These are phyloP conservation scores for Sturnus vulgaris DNA, from an alignment of 2,113 vertebrate genomes.

Conservation along the genomic window DNA sequence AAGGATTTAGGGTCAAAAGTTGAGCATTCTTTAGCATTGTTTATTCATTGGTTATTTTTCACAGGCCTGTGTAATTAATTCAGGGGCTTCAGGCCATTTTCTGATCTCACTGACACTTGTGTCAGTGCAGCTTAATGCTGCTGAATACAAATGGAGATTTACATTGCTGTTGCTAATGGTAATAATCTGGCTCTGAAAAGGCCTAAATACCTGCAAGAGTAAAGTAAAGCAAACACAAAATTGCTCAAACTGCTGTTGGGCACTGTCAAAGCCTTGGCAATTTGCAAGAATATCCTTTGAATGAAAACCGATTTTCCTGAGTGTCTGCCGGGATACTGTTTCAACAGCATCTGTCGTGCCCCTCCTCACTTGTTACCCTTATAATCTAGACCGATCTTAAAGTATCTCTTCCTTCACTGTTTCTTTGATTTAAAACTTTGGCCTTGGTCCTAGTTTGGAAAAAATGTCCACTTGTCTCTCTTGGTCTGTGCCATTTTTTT, in stretches of 20 bases:
- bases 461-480: not conserved
- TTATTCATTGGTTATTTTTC: slow-evolving; percentile 16
- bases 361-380: not conserved
- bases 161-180: slow-evolving; percentile 2
- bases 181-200: slow-evolving; percentile 23
- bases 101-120: slow-evolving; percentile 57
- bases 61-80: slow-evolving; percentile 49
- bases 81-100: slow-evolving; percentile 51
- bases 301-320: not conserved
- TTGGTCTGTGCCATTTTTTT: not conserved
- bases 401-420: not conserved
- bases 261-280: not conserved
- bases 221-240: slow-evolving; percentile 22
- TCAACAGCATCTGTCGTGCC: not conserved
- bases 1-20: slow-evolving; percentile 49
- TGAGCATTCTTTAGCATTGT: slow-evolving; percentile 44
- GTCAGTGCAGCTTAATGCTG: not conserved
- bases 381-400: not conserved
- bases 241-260: not conserved
- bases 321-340: not conserved
- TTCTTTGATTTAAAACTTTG: not conserved
- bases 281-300: slow-evolving; percentile 5
- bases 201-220: slow-evolving; percentile 11
- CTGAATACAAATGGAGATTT: slow-evolving; percentile 42
- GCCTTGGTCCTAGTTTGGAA: not conserved